Conservation (phyloP, 2,113 vertebrate species). For the Embiotoca jacksoni region DNA sequence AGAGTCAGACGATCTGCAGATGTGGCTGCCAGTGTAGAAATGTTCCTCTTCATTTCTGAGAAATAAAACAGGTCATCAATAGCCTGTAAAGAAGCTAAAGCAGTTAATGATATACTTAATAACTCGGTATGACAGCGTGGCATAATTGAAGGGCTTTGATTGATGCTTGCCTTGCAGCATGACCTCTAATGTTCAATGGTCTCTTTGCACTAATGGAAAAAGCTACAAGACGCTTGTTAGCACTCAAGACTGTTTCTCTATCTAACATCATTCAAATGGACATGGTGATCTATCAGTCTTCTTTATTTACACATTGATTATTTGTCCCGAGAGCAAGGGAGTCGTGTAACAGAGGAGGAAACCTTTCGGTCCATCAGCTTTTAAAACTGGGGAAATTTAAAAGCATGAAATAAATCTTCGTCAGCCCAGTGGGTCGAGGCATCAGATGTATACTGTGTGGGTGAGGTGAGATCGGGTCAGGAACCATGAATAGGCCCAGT, state of each 20-base stretch:
- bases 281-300: slow-evolving; percentile 18
- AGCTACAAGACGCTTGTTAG: slow-evolving; percentile 22
- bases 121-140: not conserved
- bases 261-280: slow-evolving; percentile 15
- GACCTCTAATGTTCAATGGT: slow-evolving; percentile 34
- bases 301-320: slow-evolving; percentile 57
- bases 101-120: not conserved
- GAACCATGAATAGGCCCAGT: slow-evolving; percentile 25
- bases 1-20: not conserved
- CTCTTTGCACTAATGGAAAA: not conserved
- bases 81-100: not conserved
- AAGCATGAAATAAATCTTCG: slow-evolving; percentile 33
- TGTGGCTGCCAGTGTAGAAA: not conserved
- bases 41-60: not conserved
- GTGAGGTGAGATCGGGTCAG: slow-evolving; percentile 21
- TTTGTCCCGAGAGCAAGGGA: slow-evolving; percentile 15
- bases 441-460: not conserved
- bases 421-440: slow-evolving; percentile 12
- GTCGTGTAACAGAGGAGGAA: not conserved
- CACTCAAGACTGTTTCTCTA: not conserved
- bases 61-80: not conserved
- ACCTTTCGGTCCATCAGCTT: slow-evolving; percentile 25
- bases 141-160: not conserved
- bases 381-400: slow-evolving; percentile 21
- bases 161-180: not conserved